Evolutionary conservation across 37 sponge, comb jelly and placozoan species (phyloP).

Genomic region (Beroe ovata): DNA sequence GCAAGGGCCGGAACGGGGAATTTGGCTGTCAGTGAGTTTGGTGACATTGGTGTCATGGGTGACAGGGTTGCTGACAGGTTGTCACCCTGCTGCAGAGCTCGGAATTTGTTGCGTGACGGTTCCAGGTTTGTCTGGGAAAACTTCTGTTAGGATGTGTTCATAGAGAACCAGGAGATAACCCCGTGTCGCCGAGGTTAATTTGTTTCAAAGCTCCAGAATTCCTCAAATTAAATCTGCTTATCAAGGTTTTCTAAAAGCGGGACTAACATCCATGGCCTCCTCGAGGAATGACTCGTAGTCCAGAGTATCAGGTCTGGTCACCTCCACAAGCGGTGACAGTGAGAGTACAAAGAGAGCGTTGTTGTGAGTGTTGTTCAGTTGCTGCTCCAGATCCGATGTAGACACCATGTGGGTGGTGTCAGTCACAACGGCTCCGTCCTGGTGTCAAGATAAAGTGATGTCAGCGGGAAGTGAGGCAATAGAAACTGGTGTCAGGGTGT

Average conservation of each 20-base stretch:
- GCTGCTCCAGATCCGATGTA: slow-evolving; percentile 39
- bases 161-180: too few relatives aligned
- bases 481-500: background rate
- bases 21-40: background rate
- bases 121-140: slow-evolving; percentile 37
- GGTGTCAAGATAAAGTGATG: background rate
- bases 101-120: slow-evolving; percentile 42
- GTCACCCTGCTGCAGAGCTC: slow-evolving; percentile 44
- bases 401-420: background rate
- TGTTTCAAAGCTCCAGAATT: too few relatives aligned
- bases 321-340: slow-evolving; percentile 26
- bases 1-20: background rate
- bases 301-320: slow-evolving; percentile 20
- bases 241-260: background rate
- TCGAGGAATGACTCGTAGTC: slow-evolving; percentile 45
- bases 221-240: too few relatives aligned
- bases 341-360: slow-evolving; percentile 50
- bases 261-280: slow-evolving; percentile 59
- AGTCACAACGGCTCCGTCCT: background rate
- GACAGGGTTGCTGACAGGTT: background rate
- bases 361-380: slow-evolving; percentile 32
- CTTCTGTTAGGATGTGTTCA: too few relatives aligned
- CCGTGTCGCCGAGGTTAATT: too few relatives aligned
- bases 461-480: background rate
- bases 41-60: slow-evolving; percentile 64